Evolutionary conservation across 2,113 vertebrate species (phyloP).

Genomic region (Zosterops japonicus): DNA sequence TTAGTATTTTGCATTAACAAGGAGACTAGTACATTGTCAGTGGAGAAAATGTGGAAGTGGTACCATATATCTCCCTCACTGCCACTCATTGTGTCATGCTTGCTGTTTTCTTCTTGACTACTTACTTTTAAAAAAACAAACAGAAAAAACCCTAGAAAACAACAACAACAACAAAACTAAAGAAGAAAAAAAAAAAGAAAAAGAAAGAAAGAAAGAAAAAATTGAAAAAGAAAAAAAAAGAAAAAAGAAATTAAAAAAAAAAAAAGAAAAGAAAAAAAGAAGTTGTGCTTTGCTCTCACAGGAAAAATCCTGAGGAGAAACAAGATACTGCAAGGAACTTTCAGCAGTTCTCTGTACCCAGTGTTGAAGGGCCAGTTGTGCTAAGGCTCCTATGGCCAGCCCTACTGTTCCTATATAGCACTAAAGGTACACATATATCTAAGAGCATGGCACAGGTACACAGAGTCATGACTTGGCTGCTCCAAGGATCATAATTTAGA

Average conservation of each 20-base stretch:
- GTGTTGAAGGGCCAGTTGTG: background rate
- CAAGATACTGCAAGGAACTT: background rate
- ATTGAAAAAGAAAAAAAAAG: background rate
- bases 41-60: background rate
- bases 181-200: background rate
- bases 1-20: background rate
- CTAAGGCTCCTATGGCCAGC: background rate
- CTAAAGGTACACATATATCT: background rate
- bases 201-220: background rate
- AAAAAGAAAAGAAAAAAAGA: background rate
- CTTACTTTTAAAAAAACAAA: background rate
- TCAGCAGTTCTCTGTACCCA: background rate
- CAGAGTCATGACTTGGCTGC: background rate
- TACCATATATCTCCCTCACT: rapidly evolving
- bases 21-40: background rate
- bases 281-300: background rate
- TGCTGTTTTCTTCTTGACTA: background rate
- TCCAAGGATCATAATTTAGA: background rate
- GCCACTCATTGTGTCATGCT: background rate
- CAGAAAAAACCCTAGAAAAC: background rate
- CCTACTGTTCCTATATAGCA: background rate
- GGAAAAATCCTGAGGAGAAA: background rate
- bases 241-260: rapidly evolving
- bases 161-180: background rate
- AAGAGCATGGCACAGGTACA: background rate